Percentiles rank a stretch among this genome's conserved stretches.
These are phyloP conservation scores for Heteromurus nitidus DNA, from an alignment of 2,888 invertebrate species.

Conservation along the genomic window DNA sequence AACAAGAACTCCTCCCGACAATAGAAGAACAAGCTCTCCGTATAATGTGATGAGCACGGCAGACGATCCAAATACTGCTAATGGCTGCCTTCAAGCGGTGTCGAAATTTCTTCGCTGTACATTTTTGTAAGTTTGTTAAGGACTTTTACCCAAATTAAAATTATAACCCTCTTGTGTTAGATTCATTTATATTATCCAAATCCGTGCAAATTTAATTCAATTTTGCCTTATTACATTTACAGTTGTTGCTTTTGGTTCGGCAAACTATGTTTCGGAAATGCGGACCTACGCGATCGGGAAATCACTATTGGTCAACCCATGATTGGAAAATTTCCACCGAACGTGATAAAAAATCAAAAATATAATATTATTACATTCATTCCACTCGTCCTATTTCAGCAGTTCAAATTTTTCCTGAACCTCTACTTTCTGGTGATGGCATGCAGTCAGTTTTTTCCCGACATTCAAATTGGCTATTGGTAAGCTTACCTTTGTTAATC, in stretches of 20 bases:
- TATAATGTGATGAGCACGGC: conserved; percentile 61
- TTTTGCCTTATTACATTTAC: conserved; percentile 72
- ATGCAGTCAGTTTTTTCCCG: conserved; percentile 95
- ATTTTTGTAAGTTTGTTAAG: conserved; percentile 59
- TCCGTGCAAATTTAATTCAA: conserved; percentile 14
- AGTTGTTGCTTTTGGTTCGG: conserved; percentile 88
- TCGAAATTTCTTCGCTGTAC: conserved; percentile 50
- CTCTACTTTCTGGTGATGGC: conserved; percentile 99
- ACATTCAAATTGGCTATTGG: conserved; percentile 95
- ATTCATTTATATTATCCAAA: not conserved
- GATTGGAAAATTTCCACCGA: conserved; percentile 92
- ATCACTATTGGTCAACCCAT: conserved; percentile 84
- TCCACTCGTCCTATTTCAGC: conserved; percentile 94
- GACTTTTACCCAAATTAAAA: not conserved
- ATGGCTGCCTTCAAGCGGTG: conserved; percentile 44
- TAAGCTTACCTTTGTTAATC: too few relatives aligned
- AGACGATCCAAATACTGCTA: conserved; percentile 32
- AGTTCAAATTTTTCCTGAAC: conserved; percentile 99
- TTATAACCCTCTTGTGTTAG: too few relatives aligned
- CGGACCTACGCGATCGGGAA: conserved; percentile 85
- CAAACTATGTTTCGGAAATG: conserved; percentile 80
- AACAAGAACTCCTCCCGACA: conserved; percentile 50
- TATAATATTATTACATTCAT: conserved; percentile 94
- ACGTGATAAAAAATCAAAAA: conserved; percentile 98
- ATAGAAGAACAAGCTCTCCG: conserved; percentile 51